These are phyloP conservation scores for Alcis repandata DNA, from an alignment of 2,888 invertebrate species.

Conservation along the genomic window DNA sequence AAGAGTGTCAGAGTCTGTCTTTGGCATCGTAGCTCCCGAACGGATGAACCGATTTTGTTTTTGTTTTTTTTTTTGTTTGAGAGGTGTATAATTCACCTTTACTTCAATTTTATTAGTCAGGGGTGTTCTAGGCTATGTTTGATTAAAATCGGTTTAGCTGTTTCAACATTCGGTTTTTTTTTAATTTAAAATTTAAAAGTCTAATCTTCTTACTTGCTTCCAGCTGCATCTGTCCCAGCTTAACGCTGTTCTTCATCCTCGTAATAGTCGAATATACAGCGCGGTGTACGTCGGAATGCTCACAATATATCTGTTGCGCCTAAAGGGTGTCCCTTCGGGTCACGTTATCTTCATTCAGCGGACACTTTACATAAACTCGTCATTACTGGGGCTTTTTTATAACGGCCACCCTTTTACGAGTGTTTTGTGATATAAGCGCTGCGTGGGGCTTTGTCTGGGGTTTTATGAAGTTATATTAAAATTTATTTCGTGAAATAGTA, in stretches of 20 bases:
- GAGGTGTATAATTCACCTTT: no score
- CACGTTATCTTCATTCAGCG: constrained; percentile 41
- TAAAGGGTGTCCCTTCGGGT: constrained; percentile 19
- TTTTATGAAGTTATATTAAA: not conserved
- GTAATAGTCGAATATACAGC: not conserved
- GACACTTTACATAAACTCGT: constrained; percentile 43
- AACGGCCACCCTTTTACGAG: constrained; percentile 20
- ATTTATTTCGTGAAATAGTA: no score
- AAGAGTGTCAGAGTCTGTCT: no score
- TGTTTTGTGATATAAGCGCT: not conserved
- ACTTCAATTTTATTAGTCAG: no score
- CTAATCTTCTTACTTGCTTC: not conserved
- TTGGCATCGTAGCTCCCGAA: no score
- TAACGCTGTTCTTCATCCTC: not conserved
- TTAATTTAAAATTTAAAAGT: not conserved
- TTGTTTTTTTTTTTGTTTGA: no score
- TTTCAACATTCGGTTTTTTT: no score
- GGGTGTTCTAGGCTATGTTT: no score
- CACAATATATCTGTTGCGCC: constrained; percentile 16
- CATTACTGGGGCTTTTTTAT: constrained; percentile 38
- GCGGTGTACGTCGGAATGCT: constrained; percentile 4
- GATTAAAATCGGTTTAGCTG: no score
- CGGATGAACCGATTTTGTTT: no score
- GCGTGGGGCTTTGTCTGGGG: not conserved
- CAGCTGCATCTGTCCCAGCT: not conserved